phyloP scores from a whole-genome alignment of 2,888 invertebrate genomes.

The Eretmocerus hayati region DNA sequence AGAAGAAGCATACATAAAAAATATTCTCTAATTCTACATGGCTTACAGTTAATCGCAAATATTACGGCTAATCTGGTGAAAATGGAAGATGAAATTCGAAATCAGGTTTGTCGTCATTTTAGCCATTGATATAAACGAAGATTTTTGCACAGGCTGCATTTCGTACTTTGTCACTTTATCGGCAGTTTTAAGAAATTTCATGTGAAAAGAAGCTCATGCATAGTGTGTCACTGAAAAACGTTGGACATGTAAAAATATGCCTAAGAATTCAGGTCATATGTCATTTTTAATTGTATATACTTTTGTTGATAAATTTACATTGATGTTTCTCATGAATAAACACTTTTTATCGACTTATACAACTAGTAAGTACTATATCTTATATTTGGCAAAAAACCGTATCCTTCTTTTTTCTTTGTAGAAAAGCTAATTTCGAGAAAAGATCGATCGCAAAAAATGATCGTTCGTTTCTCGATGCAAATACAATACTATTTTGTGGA shows the following conservation, averaged over 20 bases:
- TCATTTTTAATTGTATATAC: conserved; percentile 12
- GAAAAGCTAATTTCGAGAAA: conserved; percentile 42
- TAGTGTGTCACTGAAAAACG: too few relatives aligned
- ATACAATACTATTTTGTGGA: conserved; percentile 28
- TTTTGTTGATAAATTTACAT: conserved; percentile 16
- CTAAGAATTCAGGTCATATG: conserved; percentile 7
- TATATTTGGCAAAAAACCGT: conserved; percentile 43
- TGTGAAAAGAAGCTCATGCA: too few relatives aligned
- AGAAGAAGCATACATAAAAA: conserved; percentile 48
- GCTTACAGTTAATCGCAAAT: conserved; percentile 20
- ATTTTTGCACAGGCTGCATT: conserved; percentile 4
- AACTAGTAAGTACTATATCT: conserved; percentile 44
- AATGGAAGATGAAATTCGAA: conserved; percentile 41
- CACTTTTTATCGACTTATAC: conserved; percentile 25
- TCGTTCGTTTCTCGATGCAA: conserved; percentile 31
- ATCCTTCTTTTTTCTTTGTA: conserved; percentile 36
- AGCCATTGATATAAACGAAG: conserved; percentile 9
- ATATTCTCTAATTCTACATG: conserved; percentile 41
- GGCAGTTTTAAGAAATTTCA: conserved; percentile 12
- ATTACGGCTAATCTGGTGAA: conserved; percentile 19
- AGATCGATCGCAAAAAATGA: conserved; percentile 23
- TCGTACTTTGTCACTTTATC: background rate
- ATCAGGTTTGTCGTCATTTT: conserved; percentile 17
- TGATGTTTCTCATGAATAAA: conserved; percentile 13
- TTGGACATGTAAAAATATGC: too few relatives aligned